phyloP scores from a whole-genome alignment of 1,140 invertebrate species.

The Drosophila chauvacae region DNA sequence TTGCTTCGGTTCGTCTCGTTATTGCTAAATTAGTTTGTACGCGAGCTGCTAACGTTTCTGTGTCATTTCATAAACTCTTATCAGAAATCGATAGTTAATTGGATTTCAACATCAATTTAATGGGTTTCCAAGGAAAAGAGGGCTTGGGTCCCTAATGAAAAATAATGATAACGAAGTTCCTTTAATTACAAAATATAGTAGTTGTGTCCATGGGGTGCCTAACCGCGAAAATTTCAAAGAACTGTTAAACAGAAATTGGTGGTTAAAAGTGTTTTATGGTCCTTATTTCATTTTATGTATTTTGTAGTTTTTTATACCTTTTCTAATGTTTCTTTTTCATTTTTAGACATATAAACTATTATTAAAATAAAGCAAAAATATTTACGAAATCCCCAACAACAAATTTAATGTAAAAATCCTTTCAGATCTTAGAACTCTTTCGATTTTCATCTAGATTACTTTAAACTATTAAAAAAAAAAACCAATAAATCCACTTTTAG shows the following conservation, averaged over 20 bases:
- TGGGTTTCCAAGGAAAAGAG: slow-evolving; percentile 36
- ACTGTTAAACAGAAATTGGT: neutral
- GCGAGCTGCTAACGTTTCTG: slow-evolving; percentile 7
- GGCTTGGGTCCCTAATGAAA: slow-evolving; percentile 18
- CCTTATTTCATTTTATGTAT: neutral
- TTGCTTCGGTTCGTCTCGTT: slow-evolving; percentile 34
- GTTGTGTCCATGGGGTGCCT: neutral
- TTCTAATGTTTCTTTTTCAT: neutral
- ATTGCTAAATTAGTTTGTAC: slow-evolving; percentile 52
- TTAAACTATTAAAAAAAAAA: neutral
- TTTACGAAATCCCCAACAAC: no score
- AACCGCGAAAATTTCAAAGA: neutral
- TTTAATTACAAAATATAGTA: slow-evolving; percentile 26
- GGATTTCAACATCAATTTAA: slow-evolving; percentile 56
- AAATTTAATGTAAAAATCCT: no score
- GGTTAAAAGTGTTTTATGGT: slow-evolving; percentile 2
- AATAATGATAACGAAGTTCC: slow-evolving; percentile 27
- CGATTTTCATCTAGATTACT: neutral
- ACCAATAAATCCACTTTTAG: neutral
- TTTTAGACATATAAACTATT: neutral
- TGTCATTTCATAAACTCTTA: slow-evolving; percentile 53
- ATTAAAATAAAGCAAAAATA: neutral
- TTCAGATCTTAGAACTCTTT: no score
- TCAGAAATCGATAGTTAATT: slow-evolving; percentile 73
- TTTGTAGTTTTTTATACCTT: neutral